Evolutionary conservation across 1,140 invertebrate species (phyloP).

Genomic region (Calliphora vicina): DNA sequence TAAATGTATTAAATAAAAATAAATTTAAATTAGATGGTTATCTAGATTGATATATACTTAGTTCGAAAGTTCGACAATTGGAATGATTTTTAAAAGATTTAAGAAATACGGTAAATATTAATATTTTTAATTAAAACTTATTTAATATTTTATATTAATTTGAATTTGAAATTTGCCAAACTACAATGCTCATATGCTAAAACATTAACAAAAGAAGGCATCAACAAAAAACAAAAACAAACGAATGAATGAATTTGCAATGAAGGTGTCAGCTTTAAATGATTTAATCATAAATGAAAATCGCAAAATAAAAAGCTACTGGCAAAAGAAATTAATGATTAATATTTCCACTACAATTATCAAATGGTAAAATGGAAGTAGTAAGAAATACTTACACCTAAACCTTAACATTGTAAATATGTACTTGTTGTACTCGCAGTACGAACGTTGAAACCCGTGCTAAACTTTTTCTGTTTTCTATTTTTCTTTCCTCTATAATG

Average conservation of each 20-base stretch:
- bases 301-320: not conserved
- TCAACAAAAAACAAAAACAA: too few species aligned
- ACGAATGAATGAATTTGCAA: not conserved
- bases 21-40: too few species aligned
- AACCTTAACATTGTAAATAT: not conserved
- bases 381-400: not conserved
- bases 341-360: slow-evolving; percentile 4
- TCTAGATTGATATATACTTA: too few species aligned
- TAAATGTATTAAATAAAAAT: too few species aligned
- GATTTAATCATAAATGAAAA: slow-evolving; percentile 7
- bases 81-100: too few species aligned
- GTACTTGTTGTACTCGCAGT: not conserved
- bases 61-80: too few species aligned
- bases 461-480: not conserved
- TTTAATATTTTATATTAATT: too few species aligned
- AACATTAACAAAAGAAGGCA: too few species aligned
- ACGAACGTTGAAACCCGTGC: not conserved
- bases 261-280: not conserved
- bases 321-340: not conserved
- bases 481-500: not conserved
- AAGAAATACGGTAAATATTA: too few species aligned
- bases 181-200: too few species aligned
- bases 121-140: too few species aligned
- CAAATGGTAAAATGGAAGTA: not conserved
- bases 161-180: too few species aligned